phyloP scores from a whole-genome alignment of 2,888 invertebrate species.

The Bruchidius siliquastri region DNA sequence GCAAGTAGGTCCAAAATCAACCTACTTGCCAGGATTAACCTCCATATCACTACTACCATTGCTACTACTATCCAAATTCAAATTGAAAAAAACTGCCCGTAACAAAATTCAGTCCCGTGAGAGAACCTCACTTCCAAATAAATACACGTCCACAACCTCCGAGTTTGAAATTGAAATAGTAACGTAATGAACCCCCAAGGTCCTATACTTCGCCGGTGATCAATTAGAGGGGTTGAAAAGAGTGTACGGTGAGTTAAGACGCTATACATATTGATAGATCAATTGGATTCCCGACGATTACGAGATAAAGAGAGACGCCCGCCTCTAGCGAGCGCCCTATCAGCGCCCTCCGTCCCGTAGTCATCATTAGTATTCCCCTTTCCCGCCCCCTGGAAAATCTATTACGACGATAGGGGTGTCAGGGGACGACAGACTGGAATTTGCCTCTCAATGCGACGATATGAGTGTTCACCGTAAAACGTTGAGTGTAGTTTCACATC shows the following conservation, averaged over 20 bases:
- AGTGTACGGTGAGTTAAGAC: constrained; percentile 36
- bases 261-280: constrained; percentile 50
- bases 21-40: too few relatives aligned
- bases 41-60: too few relatives aligned
- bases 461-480: neutral
- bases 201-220: constrained; percentile 12
- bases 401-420: constrained; percentile 31
- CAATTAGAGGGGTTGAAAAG: constrained; percentile 29
- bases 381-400: constrained; percentile 33
- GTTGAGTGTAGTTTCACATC: too few relatives aligned
- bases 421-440: neutral
- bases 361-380: constrained; percentile 35
- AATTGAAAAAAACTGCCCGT: too few relatives aligned
- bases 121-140: neutral
- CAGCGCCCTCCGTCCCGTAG: constrained; percentile 10
- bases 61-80: too few relatives aligned
- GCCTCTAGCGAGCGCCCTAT: constrained; percentile 8
- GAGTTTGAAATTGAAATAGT: constrained; percentile 7
- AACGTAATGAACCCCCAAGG: neutral
- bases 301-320: constrained; percentile 44
- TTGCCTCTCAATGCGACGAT: neutral
- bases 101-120: too few relatives aligned
- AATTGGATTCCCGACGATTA: constrained; percentile 49
- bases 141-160: neutral
- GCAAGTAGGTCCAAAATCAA: too few relatives aligned